Conservation (phyloP, 2,797 vertebrate genomes). For the Spatula versicolor region DNA sequence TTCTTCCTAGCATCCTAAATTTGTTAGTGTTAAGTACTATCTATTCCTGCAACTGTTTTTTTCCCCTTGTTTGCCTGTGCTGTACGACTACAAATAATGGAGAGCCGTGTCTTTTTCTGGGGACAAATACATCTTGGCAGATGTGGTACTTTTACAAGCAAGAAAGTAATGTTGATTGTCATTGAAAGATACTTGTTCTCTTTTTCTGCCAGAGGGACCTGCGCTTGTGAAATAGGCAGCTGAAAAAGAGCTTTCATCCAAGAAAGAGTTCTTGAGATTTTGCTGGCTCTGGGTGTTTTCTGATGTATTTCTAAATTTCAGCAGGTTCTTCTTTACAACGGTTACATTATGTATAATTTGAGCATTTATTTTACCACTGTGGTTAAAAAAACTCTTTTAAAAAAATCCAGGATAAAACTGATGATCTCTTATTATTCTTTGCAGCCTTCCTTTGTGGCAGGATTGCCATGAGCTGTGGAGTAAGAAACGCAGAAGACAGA, state of each 20-base stretch:
- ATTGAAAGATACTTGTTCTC: background rate
- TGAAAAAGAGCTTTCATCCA: background rate
- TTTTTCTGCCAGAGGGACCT: background rate
- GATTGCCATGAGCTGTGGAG: slow-evolving; percentile 99
- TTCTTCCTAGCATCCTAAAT: background rate
- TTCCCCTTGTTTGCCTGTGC: background rate
- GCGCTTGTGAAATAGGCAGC: background rate
- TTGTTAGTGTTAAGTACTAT: background rate
- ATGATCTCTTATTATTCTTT: background rate
- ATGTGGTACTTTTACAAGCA: background rate
- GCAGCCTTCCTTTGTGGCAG: slow-evolving; percentile 96
- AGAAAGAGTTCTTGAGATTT: background rate
- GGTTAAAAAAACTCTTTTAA: background rate
- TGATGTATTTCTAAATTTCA: background rate
- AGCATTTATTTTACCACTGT: background rate
- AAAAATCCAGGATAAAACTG: background rate
- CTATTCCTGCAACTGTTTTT: background rate
- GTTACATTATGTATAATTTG: background rate
- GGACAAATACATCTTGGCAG: background rate
- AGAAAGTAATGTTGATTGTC: background rate
- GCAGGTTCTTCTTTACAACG: background rate
- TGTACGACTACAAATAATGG: background rate
- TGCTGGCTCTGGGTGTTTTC: background rate
- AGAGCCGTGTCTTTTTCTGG: background rate
- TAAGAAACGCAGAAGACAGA: slow-evolving; percentile 96